Conservation (phyloP, 2,797 vertebrate genomes). For the Furcifer pardalis region DNA sequence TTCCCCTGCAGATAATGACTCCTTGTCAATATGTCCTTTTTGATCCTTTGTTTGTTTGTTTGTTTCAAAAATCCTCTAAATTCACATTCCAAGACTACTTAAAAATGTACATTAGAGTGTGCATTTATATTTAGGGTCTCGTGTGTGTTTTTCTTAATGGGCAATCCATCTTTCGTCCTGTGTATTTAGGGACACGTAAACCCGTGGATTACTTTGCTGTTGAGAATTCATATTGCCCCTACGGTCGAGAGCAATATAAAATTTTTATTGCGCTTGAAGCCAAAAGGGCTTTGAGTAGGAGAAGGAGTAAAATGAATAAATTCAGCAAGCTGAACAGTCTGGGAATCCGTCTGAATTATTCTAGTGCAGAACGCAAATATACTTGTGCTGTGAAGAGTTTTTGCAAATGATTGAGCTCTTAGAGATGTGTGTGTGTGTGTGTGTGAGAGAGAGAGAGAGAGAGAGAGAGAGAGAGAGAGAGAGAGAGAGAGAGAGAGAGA, state of each 20-base stretch:
- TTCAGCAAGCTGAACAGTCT: not conserved
- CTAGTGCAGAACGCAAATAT: not conserved
- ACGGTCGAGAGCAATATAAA: slow-evolving; percentile 52
- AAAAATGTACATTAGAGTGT: slow-evolving; percentile 62
- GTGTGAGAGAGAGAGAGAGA: no score
- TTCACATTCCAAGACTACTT: slow-evolving; percentile 62
- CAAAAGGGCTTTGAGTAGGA: not conserved
- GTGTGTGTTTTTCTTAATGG: slow-evolving; percentile 70
- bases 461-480: no score
- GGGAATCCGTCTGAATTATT: not conserved
- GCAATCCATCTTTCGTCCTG: slow-evolving; percentile 68
- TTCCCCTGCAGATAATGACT: slow-evolving; percentile 65
- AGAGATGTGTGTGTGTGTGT: not conserved
- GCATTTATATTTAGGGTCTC: slow-evolving; percentile 67
- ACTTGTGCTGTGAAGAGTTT: not conserved
- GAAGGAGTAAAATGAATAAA: accelerated
- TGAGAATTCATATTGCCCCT: slow-evolving; percentile 44
- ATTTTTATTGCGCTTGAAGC: slow-evolving; percentile 16
- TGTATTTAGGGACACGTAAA: slow-evolving; percentile 70
- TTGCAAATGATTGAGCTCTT: not conserved
- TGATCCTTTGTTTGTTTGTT: not conserved
- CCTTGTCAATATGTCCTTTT: slow-evolving; percentile 62
- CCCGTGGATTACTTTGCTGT: slow-evolving; percentile 66
- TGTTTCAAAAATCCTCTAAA: slow-evolving; percentile 62
- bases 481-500: no score